Conservation (phyloP, 2,797 vertebrate species). For the Carcharodon carcharias region DNA sequence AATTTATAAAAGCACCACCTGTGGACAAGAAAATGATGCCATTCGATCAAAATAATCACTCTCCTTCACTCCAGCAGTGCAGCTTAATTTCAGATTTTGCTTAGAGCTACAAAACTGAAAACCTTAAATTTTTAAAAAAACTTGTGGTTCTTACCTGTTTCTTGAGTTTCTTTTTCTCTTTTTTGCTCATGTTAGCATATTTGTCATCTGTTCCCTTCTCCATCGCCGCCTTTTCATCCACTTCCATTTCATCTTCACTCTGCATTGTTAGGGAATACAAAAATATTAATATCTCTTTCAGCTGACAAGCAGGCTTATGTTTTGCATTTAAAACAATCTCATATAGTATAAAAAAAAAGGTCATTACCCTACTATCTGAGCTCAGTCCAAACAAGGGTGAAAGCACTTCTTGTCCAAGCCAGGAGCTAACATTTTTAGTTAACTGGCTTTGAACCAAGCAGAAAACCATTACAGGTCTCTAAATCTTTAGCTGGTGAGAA, state of each 20-base stretch:
- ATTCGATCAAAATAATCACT: background rate
- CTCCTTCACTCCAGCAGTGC: background rate
- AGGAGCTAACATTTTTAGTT: background rate
- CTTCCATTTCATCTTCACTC: constrained; percentile 53
- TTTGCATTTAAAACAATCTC: background rate
- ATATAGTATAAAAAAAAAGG: background rate
- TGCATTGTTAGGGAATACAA: constrained; percentile 39
- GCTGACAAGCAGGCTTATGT: background rate
- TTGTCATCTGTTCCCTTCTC: constrained; percentile 58
- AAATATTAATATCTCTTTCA: background rate
- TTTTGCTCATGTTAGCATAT: constrained; percentile 75
- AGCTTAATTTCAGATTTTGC: background rate
- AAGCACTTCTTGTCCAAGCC: background rate
- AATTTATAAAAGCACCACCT: background rate
- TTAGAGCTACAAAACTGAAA: background rate
- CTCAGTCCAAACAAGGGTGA: background rate
- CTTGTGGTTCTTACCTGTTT: constrained; percentile 62
- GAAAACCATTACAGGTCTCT: background rate
- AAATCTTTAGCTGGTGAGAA: background rate
- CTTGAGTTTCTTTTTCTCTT: constrained; percentile 86
- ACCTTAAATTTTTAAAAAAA: background rate
- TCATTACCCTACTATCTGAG: background rate
- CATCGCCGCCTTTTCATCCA: constrained; percentile 54
- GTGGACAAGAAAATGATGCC: background rate
- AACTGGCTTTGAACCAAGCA: background rate